A percentile compares a stretch with the other conserved stretches of the same genome.
These are phyloP conservation scores for Drosophila merina DNA, from an alignment of 2,888 invertebrate species.

Conservation along the genomic window DNA sequence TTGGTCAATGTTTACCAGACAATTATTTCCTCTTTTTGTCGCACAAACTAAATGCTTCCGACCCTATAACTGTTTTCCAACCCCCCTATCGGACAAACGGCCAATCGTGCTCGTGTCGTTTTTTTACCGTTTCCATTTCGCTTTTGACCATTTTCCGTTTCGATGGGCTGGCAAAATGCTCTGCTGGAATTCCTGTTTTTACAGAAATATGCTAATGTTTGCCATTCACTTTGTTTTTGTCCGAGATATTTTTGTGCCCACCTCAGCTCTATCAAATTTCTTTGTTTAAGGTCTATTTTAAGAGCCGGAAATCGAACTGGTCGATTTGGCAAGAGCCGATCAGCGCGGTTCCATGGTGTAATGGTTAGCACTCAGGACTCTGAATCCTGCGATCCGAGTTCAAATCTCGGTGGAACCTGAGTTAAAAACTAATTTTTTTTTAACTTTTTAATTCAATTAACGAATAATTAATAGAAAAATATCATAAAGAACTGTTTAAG, in stretches of 20 bases:
- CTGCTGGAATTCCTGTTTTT: slow-evolving; percentile 14
- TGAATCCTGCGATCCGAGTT: slow-evolving; percentile 85
- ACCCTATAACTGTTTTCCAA: slow-evolving; percentile 34
- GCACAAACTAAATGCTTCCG: slow-evolving; percentile 63
- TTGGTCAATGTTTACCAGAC: slow-evolving; percentile 71
- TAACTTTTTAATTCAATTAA: neutral
- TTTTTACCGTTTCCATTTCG: slow-evolving; percentile 7
- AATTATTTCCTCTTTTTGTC: slow-evolving; percentile 69
- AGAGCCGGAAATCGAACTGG: slow-evolving; percentile 9
- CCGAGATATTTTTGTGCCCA: neutral
- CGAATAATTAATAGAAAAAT: neutral
- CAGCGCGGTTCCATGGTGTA: slow-evolving; percentile 85
- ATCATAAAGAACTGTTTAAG: no score
- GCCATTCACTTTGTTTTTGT: slow-evolving; percentile 3
- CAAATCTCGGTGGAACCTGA: slow-evolving; percentile 84
- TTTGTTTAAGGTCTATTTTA: slow-evolving; percentile 8
- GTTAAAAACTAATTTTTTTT: slow-evolving; percentile 10
- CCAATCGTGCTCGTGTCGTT: neutral
- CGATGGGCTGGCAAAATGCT: slow-evolving; percentile 29
- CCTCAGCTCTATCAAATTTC: slow-evolving; percentile 29
- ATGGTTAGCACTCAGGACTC: slow-evolving; percentile 86
- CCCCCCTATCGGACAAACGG: neutral
- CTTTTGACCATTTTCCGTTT: slow-evolving; percentile 5
- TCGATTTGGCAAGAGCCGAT: neutral
- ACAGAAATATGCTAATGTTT: slow-evolving; percentile 40